These are phyloP conservation scores for Chiridota heheva DNA, from an alignment of 35 echinoderm and acorn worm species.

Conservation along the genomic window DNA sequence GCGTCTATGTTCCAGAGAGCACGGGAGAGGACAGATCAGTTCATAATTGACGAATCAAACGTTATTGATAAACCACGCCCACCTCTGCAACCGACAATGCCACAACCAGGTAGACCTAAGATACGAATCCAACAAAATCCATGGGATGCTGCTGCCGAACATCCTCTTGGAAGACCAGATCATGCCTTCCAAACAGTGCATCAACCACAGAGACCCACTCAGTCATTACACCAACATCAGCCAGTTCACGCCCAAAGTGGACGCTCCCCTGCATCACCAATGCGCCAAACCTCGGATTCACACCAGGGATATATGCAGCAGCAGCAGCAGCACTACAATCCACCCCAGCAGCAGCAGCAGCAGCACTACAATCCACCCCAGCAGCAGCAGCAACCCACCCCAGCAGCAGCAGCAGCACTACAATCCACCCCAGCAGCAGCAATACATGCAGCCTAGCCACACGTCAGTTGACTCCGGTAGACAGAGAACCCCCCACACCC, in stretches of 20 bases:
- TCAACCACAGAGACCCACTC: constrained; percentile 1
- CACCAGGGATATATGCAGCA: not conserved
- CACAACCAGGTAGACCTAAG: too few relatives aligned
- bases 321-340: constrained; percentile 6
- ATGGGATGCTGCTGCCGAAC: too few relatives aligned
- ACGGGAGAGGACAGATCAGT: constrained; percentile 25
- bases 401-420: not conserved
- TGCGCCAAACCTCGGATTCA: not conserved
- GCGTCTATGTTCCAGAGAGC: constrained; percentile 17
- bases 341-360: constrained; percentile 23
- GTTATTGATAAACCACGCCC: not conserved
- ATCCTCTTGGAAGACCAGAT: too few relatives aligned
- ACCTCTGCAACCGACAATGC: not conserved
- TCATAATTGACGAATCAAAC: constrained; percentile 28
- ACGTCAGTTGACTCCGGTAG: constrained; percentile 30
- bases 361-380: not conserved
- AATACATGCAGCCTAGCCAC: too few relatives aligned
- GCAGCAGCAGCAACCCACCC: constrained; percentile 4
- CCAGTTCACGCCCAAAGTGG: too few relatives aligned
- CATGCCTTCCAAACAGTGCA: too few relatives aligned
- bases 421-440: not conserved
- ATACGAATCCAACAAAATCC: too few relatives aligned
- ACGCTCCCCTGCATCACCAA: too few relatives aligned
- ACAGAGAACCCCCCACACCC: constrained; percentile 1
- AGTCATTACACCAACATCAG: too few relatives aligned